Base-by-base conservation (phyloP, 2,888 invertebrate genomes). In the Stramonita haemastoma region DNA sequence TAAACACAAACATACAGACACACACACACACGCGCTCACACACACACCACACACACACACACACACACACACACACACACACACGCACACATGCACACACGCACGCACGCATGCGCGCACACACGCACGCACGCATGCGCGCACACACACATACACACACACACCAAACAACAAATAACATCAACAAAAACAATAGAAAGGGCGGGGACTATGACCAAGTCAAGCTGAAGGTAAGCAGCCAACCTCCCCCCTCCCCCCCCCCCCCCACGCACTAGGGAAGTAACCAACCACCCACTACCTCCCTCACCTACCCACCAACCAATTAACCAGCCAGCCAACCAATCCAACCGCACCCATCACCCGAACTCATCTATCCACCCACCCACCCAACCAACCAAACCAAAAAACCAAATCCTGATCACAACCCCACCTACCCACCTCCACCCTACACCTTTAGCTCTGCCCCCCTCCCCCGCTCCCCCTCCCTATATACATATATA, bases 1-100 rank as follows among this genome's bases (percentile, higher is more conserved):
- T 98, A 60, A 11, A 66, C 66, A 66, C 66, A 6, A 66, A 2
- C 66, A 66, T 13, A 66, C 66, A 66, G 6, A 66, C 66, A 66
- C 66, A 66, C 66, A 66, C 46, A 66, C 66, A 66, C 66, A 66
- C 66, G 46, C 46, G 8, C 46, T 2, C 46, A 8, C 2, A 46
- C 46, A 46, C 66, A 46, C 8, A 8, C 46, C 2, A 46, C 46
- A 46, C 66, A 46, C 8, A 8, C 46, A 66, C 66, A 13, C 66
- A 66, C 66, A 66, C 66, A 2, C 1, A 17, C 17, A 2, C 66
- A 66, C 66, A 13, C 2, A 66, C 66, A 17, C 17, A 17, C 2
- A 17, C 66, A 13, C 66, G 13, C 13, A 66, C 66, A 66, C 5
- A 46, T 46, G 46, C 2, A 6, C 66, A 66, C 5, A 66, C 66